Evolutionary conservation across 2,888 invertebrate genomes (phyloP).

Genomic region (Mimachlamys varia): DNA sequence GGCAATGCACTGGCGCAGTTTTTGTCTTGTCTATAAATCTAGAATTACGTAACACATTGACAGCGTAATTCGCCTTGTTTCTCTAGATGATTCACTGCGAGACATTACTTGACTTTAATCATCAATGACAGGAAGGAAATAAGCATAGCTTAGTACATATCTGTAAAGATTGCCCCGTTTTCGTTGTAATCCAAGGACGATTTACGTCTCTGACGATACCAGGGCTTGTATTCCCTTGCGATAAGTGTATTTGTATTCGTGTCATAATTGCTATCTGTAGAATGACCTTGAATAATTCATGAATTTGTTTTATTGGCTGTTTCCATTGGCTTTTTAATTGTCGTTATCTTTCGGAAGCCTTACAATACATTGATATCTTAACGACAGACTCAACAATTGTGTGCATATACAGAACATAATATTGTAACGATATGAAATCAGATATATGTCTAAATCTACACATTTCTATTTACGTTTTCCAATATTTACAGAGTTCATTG

Average conservation of each 20-base stretch:
- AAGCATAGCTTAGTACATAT: neutral
- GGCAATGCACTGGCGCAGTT: neutral
- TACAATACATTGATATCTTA: no score
- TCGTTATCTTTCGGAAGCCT: no score
- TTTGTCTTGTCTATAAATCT: neutral
- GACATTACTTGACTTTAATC: neutral
- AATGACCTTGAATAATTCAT: conserved; percentile 4
- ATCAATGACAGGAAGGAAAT: neutral
- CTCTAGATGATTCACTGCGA: neutral
- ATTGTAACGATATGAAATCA: no score
- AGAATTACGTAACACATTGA: neutral
- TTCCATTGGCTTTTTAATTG: no score
- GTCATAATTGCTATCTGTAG: neutral
- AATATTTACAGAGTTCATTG: no score
- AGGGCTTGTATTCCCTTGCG: neutral
- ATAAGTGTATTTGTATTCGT: neutral
- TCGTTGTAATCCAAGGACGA: neutral
- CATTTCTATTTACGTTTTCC: no score
- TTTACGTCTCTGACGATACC: neutral
- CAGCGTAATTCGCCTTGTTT: neutral
- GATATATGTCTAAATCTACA: no score
- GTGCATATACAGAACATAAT: no score
- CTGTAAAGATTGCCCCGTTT: neutral
- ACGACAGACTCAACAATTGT: no score
- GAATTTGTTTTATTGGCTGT: neutral